Evolutionary conservation across 1,140 invertebrate genomes (phyloP).

Genomic region (Drosophila melanica): DNA sequence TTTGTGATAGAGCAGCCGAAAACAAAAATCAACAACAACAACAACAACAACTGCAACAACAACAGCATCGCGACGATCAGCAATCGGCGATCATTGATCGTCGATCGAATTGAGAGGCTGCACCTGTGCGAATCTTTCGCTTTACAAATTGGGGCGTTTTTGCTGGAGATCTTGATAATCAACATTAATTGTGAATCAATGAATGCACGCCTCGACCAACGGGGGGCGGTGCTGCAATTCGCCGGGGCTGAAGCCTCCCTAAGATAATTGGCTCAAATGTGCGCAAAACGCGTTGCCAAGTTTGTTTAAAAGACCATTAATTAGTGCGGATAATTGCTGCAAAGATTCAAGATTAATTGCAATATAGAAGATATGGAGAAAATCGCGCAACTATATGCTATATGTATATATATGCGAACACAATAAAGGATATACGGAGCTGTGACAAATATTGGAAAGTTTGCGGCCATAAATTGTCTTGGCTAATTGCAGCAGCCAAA

Average conservation of each 20-base stretch:
- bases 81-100: conserved; percentile 10
- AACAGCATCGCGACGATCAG: not conserved
- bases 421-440: not conserved
- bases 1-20: conserved; percentile 58
- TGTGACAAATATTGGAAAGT: conserved; percentile 62
- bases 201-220: conserved; percentile 67
- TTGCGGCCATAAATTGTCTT: conserved; percentile 32
- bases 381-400: conserved; percentile 9
- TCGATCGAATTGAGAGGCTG: conserved; percentile 32
- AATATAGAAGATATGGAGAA: conserved; percentile 62
- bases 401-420: not conserved
- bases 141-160: conserved; percentile 71
- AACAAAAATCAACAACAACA: conserved; percentile 22
- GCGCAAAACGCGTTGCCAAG: conserved; percentile 76
- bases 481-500: conserved; percentile 43
- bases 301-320: conserved; percentile 78
- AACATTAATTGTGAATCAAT: conserved; percentile 81
- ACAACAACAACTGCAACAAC: conserved; percentile 21
- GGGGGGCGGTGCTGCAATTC: conserved; percentile 17
- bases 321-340: conserved; percentile 69
- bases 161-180: conserved; percentile 67
- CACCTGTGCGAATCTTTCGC: conserved; percentile 52
- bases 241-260: conserved; percentile 16
- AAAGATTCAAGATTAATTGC: conserved; percentile 70
- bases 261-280: conserved; percentile 72